A percentile compares a stretch with the other conserved stretches of the same genome.
These are phyloP conservation scores for Alcedo quadribrachys DNA, from an alignment of 2,797 vertebrate genomes.

Conservation along the genomic window DNA sequence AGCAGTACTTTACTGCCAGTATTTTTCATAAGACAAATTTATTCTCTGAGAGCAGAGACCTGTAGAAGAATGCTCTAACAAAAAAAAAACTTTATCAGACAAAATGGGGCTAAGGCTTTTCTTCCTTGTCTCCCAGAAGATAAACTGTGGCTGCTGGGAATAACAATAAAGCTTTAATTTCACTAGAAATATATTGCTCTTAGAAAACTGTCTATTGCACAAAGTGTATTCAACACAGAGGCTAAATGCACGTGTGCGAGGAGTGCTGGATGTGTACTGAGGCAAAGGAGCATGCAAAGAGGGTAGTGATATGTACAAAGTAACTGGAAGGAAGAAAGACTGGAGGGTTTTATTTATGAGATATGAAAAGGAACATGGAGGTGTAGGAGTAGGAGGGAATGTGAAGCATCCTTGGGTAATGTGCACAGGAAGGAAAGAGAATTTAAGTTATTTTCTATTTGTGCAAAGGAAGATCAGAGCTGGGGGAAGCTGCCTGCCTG, in stretches of 20 bases:
- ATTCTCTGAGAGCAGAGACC: neutral
- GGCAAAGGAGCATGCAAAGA: neutral
- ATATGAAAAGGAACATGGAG: constrained; percentile 53
- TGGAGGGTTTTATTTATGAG: constrained; percentile 56
- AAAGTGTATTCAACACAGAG: neutral
- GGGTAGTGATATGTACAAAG: neutral
- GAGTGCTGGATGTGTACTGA: neutral
- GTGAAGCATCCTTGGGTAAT: constrained; percentile 38
- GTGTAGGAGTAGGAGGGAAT: constrained; percentile 62
- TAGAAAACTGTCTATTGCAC: neutral
- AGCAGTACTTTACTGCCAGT: neutral
- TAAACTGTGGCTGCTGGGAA: neutral
- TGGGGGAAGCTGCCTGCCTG: neutral
- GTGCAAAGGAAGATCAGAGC: neutral
- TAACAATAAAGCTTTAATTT: neutral
- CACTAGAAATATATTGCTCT: neutral
- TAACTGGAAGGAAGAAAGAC: constrained; percentile 4
- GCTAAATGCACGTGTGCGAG: neutral
- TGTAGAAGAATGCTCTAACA: neutral
- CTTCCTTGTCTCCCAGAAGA: neutral
- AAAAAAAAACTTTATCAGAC: neutral
- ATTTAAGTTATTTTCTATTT: constrained; percentile 6
- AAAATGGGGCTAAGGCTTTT: neutral
- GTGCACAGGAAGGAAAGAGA: constrained; percentile 17
- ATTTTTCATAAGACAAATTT: neutral